Percentiles rank a stretch among this genome's conserved stretches.
Evolutionary conservation across 1,140 invertebrate species (phyloP).

Genomic region (Microvelia longipes): DNA sequence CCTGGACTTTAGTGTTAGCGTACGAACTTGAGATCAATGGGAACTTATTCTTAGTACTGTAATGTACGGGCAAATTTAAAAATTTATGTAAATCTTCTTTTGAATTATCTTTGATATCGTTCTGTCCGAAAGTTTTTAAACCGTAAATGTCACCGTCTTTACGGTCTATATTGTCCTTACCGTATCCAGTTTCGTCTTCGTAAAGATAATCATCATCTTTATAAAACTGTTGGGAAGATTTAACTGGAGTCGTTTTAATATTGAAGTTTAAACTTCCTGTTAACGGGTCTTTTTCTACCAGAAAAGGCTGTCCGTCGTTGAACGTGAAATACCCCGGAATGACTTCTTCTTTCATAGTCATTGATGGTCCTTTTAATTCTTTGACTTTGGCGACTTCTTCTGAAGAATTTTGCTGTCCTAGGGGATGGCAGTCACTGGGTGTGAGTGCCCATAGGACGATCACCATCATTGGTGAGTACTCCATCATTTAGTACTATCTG

Average conservation of each 20-base stretch:
- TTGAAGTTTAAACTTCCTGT: slow-evolving; percentile 35
- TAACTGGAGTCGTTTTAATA: slow-evolving; percentile 19
- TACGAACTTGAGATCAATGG: slow-evolving; percentile 54
- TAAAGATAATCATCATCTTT: slow-evolving; percentile 15
- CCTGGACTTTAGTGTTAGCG: slow-evolving; percentile 54
- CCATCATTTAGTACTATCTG: slow-evolving; percentile 5
- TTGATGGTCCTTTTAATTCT: slow-evolving; percentile 17
- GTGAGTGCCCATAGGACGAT: slow-evolving; percentile 10
- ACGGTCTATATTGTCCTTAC: slow-evolving; percentile 29
- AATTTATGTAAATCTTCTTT: slow-evolving; percentile 48
- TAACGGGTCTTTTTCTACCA: slow-evolving; percentile 47
- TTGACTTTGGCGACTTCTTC: slow-evolving; percentile 14
- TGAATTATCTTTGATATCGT: slow-evolving; percentile 31
- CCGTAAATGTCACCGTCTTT: slow-evolving; percentile 34
- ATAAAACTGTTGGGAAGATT: slow-evolving; percentile 7
- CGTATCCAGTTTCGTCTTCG: slow-evolving; percentile 25
- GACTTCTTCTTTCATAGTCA: slow-evolving; percentile 17
- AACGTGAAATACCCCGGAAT: slow-evolving; percentile 33
- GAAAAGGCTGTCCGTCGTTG: slow-evolving; percentile 53
- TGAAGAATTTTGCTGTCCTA: not conserved
- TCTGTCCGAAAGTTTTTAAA: slow-evolving; percentile 28
- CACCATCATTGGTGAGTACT: slow-evolving; percentile 12
- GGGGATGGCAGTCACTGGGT: not conserved
- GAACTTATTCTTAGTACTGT: slow-evolving; percentile 42
- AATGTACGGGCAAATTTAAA: slow-evolving; percentile 48